Evolutionary conservation across 2,113 vertebrate species (phyloP), one percentile per base, ranked within the genome.

Genomic region (Clarias batrachus): DNA sequence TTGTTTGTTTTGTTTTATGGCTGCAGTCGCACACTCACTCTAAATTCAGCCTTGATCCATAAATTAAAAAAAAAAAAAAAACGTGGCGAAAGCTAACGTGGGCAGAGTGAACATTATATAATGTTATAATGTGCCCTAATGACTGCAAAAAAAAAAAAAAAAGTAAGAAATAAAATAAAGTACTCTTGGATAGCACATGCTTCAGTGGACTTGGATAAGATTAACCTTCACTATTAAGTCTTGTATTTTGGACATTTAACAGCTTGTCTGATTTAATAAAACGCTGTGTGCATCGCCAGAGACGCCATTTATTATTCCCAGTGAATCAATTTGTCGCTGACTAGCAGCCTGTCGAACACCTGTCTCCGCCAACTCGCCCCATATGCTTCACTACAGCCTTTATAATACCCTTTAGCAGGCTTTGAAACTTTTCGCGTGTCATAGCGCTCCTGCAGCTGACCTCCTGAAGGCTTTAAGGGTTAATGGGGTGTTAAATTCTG

Each of bases 401-500:
- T 56, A 59, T 33, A 54, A 23, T 79, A 27, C 48, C 25, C 56
- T 79, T 59, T 21, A 79, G 78, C 57, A 23, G 19, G 4, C 17
- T 80, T 37, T 33, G 17, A 59, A 30, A 59, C 0, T 12, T 30
- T 30, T 62, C 30, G 41, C 5, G 4, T 81, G 19, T 37, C 30
- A 3, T 11, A 37, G 30, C 33, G 62, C 27, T 57, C 7, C 52
- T 21, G 27, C 33, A 63, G 30, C 41, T 82, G 27, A 66, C 33
- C 71, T 77, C 62, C 74, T 74, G 21, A 88, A 54, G 77, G 21
- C 65, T 80, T 73, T 25, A 77, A 79, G 33, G 59, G 73, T 77
- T 83, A 57, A 52, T 48, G 52, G 30, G 79, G 59, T 81, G 57
- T n/a, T 82, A 19, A 78, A 56, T 70, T 89, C 59, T 86, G 89